A percentile compares a stretch with the other conserved stretches of the same genome.
Evolutionary conservation across 2,888 invertebrate species (phyloP).

Genomic region (Torymus tubicola): DNA sequence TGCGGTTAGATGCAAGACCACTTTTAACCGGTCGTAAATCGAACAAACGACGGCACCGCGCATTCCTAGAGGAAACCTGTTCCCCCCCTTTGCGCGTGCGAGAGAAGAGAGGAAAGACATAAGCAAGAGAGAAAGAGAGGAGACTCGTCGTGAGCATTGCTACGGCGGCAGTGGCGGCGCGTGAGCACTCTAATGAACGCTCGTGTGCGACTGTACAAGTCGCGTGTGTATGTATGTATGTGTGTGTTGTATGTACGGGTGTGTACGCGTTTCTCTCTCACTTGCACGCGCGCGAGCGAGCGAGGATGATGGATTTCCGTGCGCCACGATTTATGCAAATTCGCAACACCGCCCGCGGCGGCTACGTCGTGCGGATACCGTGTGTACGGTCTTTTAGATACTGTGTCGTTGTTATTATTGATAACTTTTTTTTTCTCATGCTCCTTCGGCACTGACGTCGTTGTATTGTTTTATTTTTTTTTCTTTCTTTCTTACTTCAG

Average conservation of each 20-base stretch:
- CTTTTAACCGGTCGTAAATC: conserved; percentile 68
- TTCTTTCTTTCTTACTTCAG: background rate
- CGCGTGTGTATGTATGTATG: background rate
- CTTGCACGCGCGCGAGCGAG: background rate
- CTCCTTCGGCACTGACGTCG: too few relatives aligned
- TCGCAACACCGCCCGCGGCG: conserved; percentile 4
- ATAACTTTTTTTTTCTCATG: background rate
- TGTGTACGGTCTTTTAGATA: background rate
- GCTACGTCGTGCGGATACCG: too few relatives aligned
- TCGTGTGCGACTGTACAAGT: background rate
- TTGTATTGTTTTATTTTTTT: conserved; percentile 14
- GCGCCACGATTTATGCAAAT: conserved; percentile 55
- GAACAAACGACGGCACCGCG: conserved; percentile 63
- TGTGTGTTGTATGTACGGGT: background rate
- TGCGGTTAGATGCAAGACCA: conserved; percentile 65
- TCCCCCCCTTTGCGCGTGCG: conserved; percentile 47
- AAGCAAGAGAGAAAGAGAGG: conserved; percentile 1
- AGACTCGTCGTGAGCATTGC: conserved; percentile 2
- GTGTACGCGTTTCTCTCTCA: too few relatives aligned
- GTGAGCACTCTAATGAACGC: conserved; percentile 45
- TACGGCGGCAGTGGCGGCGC: background rate
- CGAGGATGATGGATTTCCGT: conserved; percentile 45
- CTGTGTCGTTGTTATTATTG: conserved; percentile 13
- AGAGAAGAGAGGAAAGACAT: background rate
- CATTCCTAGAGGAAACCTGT: conserved; percentile 71